Percentiles rank a stretch among this genome's conserved stretches.
Evolutionary conservation across 2,888 invertebrate genomes (phyloP).

Genomic region (Heliconius ismenius): DNA sequence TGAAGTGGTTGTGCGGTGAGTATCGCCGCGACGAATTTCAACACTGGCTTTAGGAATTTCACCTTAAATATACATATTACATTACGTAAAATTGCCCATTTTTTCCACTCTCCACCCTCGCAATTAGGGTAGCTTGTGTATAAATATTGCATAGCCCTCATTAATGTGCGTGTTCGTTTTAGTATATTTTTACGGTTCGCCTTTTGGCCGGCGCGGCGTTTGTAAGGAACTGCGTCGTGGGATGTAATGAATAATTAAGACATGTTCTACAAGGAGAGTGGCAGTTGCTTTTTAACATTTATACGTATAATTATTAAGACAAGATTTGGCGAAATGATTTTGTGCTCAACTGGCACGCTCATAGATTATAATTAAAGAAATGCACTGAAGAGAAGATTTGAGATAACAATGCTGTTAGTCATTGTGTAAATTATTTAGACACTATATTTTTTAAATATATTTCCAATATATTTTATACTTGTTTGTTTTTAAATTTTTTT

Average conservation of each 20-base stretch:
- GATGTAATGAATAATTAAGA: slow-evolving; percentile 80
- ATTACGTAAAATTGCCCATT: slow-evolving; percentile 83
- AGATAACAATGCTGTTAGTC: too few relatives aligned
- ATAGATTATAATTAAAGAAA: too few relatives aligned
- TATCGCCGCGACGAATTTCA: slow-evolving; percentile 76
- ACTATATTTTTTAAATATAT: background rate
- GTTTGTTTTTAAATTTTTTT: background rate
- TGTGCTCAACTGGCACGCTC: too few relatives aligned
- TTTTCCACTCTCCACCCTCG: slow-evolving; percentile 82
- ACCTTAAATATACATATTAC: slow-evolving; percentile 82
- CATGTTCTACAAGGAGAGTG: slow-evolving; percentile 66
- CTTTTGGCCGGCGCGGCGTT: slow-evolving; percentile 68
- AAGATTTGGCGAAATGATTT: background rate
- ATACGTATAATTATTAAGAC: slow-evolving; percentile 20
- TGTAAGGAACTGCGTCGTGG: slow-evolving; percentile 62
- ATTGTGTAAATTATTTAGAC: too few relatives aligned
- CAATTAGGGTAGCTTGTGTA: slow-evolving; percentile 82
- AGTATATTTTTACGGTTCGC: slow-evolving; percentile 75
- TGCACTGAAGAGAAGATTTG: background rate
- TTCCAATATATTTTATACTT: background rate
- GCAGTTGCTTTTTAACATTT: slow-evolving; percentile 49
- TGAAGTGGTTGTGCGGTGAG: slow-evolving; percentile 77
- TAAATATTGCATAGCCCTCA: slow-evolving; percentile 81
- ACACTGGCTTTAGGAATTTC: slow-evolving; percentile 69
- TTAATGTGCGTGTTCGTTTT: slow-evolving; percentile 80